phyloP scores from a whole-genome alignment of 1,140 invertebrate genomes.

The Holotrichia oblita region DNA sequence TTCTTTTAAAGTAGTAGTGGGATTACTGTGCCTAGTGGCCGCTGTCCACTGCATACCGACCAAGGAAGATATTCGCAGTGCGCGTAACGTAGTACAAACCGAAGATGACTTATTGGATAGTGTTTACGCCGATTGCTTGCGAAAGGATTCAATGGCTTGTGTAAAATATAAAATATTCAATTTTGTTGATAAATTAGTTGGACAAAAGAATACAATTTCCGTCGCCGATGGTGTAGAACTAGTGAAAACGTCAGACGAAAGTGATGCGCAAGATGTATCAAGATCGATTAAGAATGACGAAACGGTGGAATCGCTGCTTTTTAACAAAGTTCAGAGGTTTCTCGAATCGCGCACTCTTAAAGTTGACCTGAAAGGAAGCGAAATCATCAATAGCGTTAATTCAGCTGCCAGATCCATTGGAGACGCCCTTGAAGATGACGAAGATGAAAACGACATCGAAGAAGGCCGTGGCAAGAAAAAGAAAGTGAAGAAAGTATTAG shows the following conservation, averaged over 20 bases:
- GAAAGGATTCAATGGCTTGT: conserved; percentile 81
- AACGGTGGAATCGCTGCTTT: conserved; percentile 72
- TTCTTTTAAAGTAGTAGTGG: conserved; percentile 51
- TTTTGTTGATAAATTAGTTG: conserved; percentile 80
- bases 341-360: conserved; percentile 80
- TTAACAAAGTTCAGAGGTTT: conserved; percentile 75
- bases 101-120: conserved; percentile 80
- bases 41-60: conserved; percentile 70
- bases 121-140: conserved; percentile 78
- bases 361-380: conserved; percentile 83
- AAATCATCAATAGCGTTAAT: conserved; percentile 79
- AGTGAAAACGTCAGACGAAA: conserved; percentile 71
- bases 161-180: conserved; percentile 85
- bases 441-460: conserved; percentile 67
- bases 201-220: conserved; percentile 78
- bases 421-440: conserved; percentile 70
- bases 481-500: conserved; percentile 79
- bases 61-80: conserved; percentile 66
- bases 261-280: conserved; percentile 67
- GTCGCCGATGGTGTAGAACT: conserved; percentile 84
- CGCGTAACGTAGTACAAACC: conserved; percentile 67
- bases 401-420: conserved; percentile 79
- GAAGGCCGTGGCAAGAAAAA: conserved; percentile 82
- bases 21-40: conserved; percentile 63
- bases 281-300: conserved; percentile 72